These are phyloP conservation scores for Cantharis rustica DNA, from an alignment of 2,888 invertebrate genomes.

Conservation along the genomic window DNA sequence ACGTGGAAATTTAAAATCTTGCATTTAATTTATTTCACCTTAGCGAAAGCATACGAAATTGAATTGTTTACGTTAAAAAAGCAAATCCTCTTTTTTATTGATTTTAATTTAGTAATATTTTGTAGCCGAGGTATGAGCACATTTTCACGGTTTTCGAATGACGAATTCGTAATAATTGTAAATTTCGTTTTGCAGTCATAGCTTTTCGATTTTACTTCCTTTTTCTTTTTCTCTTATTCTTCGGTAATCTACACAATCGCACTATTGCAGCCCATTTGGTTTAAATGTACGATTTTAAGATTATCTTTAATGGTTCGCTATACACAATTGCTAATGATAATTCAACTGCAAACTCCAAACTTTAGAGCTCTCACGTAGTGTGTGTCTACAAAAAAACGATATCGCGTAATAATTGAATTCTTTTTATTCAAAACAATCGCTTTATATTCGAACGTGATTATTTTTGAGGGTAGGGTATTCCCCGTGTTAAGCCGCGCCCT, in stretches of 20 bases:
- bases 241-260: constrained; percentile 38
- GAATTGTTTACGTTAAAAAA: constrained; percentile 2
- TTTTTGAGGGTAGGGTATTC: background rate
- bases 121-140: background rate
- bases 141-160: background rate
- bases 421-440: background rate
- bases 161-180: constrained; percentile 40
- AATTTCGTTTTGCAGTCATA: constrained; percentile 42
- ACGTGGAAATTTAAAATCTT: background rate
- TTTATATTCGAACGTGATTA: background rate
- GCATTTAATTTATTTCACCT: background rate
- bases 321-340: constrained; percentile 45
- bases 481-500: too few species aligned
- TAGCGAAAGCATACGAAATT: background rate
- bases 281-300: constrained; percentile 42
- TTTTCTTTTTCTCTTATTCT: constrained; percentile 35
- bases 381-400: constrained; percentile 6
- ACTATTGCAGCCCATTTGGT: constrained; percentile 37
- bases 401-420: background rate
- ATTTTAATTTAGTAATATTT: background rate
- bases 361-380: constrained; percentile 10
- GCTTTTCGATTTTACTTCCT: constrained; percentile 38
- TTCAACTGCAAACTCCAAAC: constrained; percentile 33
- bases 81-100: background rate
- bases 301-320: constrained; percentile 43